Percentiles rank a stretch among this genome's conserved stretches.
phyloP scores from a whole-genome alignment of 2,888 invertebrate species.

The Deladenus siricidicola region DNA sequence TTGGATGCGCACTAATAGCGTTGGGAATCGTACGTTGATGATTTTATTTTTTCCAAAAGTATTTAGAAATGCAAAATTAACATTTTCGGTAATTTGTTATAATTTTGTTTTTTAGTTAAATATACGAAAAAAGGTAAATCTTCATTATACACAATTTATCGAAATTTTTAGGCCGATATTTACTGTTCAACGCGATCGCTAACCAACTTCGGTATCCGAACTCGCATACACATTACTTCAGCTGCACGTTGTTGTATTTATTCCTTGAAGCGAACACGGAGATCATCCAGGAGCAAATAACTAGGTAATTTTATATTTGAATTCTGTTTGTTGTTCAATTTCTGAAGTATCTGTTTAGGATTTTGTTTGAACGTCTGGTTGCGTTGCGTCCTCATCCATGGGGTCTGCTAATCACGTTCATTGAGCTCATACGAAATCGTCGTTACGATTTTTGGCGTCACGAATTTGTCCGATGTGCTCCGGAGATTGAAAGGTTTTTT shows the following conservation, averaged over 20 bases:
- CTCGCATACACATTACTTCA: constrained; percentile 99
- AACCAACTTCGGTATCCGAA: constrained; percentile 98
- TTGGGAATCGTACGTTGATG: too few relatives aligned
- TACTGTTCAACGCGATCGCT: constrained; percentile 95
- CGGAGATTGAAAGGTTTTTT: constrained; percentile 72
- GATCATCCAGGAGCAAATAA: constrained; percentile 96
- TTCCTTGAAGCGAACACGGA: constrained; percentile 87
- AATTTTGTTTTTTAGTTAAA: too few relatives aligned
- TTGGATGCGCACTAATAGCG: too few relatives aligned
- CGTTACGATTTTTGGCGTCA: constrained; percentile 97
- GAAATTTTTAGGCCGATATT: constrained; percentile 67
- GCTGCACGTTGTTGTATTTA: constrained; percentile 87
- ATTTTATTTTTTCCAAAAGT: too few relatives aligned
- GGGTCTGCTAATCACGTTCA: constrained; percentile 96
- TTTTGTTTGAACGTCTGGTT: constrained; percentile 87
- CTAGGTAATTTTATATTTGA: constrained; percentile 57
- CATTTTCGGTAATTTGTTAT: too few relatives aligned
- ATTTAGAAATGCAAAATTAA: too few relatives aligned
- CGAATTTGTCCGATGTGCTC: constrained; percentile 97
- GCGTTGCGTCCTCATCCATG: constrained; percentile 98
- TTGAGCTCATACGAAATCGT: constrained; percentile 96
- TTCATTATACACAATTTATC: too few relatives aligned
- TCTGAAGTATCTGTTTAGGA: constrained; percentile 54
- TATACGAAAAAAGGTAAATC: too few relatives aligned
- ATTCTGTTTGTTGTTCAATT: constrained; percentile 6